Base-by-base conservation (phyloP, 2,888 invertebrate species). In the Stenolophus ochropezus region DNA sequence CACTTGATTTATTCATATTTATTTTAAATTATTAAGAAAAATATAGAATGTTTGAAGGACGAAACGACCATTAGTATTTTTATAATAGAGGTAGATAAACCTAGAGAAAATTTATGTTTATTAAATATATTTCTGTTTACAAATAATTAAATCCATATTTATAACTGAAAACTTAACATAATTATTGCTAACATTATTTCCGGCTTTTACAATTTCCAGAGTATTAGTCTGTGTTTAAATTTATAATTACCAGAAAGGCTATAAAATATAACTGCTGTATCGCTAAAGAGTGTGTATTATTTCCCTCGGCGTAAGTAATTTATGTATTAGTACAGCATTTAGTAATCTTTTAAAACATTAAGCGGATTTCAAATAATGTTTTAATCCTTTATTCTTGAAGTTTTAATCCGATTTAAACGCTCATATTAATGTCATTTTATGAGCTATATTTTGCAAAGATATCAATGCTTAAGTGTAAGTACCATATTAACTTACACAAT, bases 311-410 rank as follows among this genome's bases (percentile, higher is more conserved):
- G 33, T 42, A 33, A 33, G 33, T 2, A 42, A 42, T 42, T 42
- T 42, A 42, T 42, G 33, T 42, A 42, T 42, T 42, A 42, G 33
- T 42, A 42, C 33, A 42, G 33, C 6, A 42, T 42, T 42, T 16
- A 51, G 51, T 51, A 16, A 51, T 51, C 51, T 51, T 51, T 51
- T 51, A 16, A 51, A 51, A 51, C 51, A 51, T 16, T 51, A 51
- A 51, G 51, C 51, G 51, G 51, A 14, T 51, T 51, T 51, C 16
- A 51, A 51, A 51, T 51, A 51, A 51, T 51, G 51, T 51, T 51
- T 51, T 51, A 51, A 51, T 51, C 51, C 51, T 51, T 16, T 51
- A 51, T 51, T 16, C 16, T 51, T 51, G 14, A 51, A 51, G 51
- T 16, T 51, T 16, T 51, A 51, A 51, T 51, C 51, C n/a, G 51